Percentiles rank a stretch among this genome's conserved stretches.
Conservation (phyloP, 2,113 vertebrate genomes). For the Nothoprocta perdicaria region DNA sequence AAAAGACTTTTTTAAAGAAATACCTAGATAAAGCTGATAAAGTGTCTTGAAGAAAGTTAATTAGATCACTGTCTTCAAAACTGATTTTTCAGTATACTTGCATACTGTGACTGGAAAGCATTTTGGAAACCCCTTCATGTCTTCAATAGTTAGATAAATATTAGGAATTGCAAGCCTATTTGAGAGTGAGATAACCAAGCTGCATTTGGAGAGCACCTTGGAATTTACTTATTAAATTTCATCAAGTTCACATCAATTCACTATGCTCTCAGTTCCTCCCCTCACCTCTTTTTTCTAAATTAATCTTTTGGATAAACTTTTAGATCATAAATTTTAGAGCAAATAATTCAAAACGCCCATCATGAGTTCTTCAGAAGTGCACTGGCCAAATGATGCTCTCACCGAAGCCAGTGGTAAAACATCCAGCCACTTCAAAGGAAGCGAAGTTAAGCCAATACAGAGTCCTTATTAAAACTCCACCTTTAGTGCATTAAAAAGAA, state of each 20-base stretch:
- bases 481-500: conserved; percentile 49
- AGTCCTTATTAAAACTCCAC: conserved; percentile 17
- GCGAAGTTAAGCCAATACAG: background rate
- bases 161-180: conserved; percentile 12
- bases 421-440: conserved; percentile 8
- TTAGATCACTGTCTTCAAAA: conserved; percentile 51
- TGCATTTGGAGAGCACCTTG: conserved; percentile 23
- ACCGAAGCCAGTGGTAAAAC: background rate
- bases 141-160: conserved; percentile 40
- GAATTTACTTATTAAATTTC: conserved; percentile 51
- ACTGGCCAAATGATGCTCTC: background rate
- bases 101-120: background rate
- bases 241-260: background rate
- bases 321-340: background rate
- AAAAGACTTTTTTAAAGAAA: conserved; percentile 29
- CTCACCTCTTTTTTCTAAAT: background rate
- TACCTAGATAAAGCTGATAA: conserved; percentile 31
- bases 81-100: background rate
- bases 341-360: background rate
- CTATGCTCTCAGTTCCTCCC: background rate
- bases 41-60: conserved; percentile 42
- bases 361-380: background rate
- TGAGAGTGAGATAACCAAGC: background rate
- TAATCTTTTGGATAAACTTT: background rate
- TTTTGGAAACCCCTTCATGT: conserved; percentile 25